A percentile compares a stretch with the other conserved stretches of the same genome.
Conservation (phyloP, 2,797 vertebrate genomes). For the Neosilurus hyrtlii region DNA sequence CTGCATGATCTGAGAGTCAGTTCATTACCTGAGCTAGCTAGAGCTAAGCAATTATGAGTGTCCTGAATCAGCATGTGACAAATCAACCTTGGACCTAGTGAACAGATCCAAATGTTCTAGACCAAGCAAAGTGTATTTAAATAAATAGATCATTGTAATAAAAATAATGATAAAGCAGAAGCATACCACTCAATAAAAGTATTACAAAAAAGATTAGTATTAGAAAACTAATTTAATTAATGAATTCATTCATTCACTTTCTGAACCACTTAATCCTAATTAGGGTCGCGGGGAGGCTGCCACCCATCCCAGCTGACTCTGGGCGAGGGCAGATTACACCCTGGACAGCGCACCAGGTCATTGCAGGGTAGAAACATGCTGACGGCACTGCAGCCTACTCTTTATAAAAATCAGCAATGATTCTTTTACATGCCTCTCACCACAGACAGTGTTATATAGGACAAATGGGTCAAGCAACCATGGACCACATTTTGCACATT, state of each 20-base stretch:
- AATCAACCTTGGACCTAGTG: neutral
- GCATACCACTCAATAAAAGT: neutral
- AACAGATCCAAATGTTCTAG: constrained; percentile 20
- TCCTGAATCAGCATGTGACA: constrained; percentile 14
- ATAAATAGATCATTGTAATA: neutral
- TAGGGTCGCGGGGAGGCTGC: too few species aligned
- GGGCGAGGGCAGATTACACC: too few species aligned
- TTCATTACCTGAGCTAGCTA: constrained; percentile 28
- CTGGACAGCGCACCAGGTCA: too few species aligned
- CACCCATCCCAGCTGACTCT: too few species aligned
- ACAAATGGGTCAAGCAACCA: neutral
- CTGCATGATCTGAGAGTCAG: neutral
- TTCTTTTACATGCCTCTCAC: too few species aligned
- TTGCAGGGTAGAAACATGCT: too few species aligned
- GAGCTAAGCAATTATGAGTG: constrained; percentile 24
- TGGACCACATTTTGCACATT: neutral
- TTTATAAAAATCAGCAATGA: too few species aligned
- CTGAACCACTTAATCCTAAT: too few species aligned
- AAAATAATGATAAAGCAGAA: neutral
- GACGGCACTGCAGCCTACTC: too few species aligned
- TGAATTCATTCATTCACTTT: too few species aligned
- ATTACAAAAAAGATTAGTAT: neutral
- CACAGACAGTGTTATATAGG: neutral
- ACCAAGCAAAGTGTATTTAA: neutral
- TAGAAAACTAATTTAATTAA: neutral